Conservation (phyloP, 2,888 invertebrate species). For the Coleophora deauratella region DNA sequence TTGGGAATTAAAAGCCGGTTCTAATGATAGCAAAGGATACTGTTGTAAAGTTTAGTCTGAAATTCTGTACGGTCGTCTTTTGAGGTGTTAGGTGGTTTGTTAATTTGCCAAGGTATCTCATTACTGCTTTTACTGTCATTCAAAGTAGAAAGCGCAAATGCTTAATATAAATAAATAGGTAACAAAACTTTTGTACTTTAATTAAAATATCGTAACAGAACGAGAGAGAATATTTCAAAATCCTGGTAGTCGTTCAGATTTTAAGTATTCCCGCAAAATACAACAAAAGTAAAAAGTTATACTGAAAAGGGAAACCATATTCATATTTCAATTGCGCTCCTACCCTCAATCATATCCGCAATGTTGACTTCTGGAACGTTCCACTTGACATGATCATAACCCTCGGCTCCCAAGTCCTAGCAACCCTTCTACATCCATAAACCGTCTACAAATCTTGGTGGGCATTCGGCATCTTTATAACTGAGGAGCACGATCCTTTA, state of each 20-base stretch:
- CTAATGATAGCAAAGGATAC: not conserved
- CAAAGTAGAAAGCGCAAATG: too few species aligned
- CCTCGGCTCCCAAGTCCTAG: slow-evolving; percentile 48
- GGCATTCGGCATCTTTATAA: slow-evolving; percentile 70
- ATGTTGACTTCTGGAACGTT: slow-evolving; percentile 68
- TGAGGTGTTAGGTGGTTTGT: slow-evolving; percentile 22
- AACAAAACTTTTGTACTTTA: too few species aligned
- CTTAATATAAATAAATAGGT: not conserved
- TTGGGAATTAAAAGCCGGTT: not conserved
- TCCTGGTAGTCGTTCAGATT: too few species aligned
- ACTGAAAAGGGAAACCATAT: slow-evolving; percentile 10
- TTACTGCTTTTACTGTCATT: slow-evolving; percentile 5
- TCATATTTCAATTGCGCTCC: slow-evolving; percentile 48
- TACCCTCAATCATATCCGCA: slow-evolving; percentile 60
- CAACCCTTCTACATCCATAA: slow-evolving; percentile 71
- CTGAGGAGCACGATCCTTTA: slow-evolving; percentile 66
- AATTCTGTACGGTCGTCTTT: slow-evolving; percentile 32
- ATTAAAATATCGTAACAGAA: too few species aligned
- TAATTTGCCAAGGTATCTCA: slow-evolving; percentile 26
- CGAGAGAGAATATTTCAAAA: too few species aligned
- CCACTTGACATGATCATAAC: slow-evolving; percentile 68
- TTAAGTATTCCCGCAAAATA: too few species aligned
- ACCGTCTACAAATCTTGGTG: slow-evolving; percentile 68
- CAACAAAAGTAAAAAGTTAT: slow-evolving; percentile 6
- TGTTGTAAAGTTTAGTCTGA: slow-evolving; percentile 5